Evolutionary conservation across 2,888 invertebrate genomes (phyloP).

Genomic region (Sylvicola cinctus): DNA sequence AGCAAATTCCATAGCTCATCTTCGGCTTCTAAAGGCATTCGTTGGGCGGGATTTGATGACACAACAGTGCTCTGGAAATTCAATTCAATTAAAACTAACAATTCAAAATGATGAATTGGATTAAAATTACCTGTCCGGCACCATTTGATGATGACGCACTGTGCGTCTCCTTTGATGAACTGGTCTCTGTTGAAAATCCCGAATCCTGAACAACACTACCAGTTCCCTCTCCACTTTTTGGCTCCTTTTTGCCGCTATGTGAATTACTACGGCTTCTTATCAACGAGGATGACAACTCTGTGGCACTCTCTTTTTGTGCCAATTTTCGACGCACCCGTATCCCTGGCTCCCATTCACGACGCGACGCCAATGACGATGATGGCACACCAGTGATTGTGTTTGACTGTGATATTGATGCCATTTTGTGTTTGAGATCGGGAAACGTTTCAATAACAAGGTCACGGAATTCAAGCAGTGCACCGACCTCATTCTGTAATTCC

Average conservation of each 20-base stretch:
- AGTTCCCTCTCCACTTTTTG: slow-evolving; percentile 35
- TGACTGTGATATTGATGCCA: slow-evolving; percentile 42
- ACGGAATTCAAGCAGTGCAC: slow-evolving; percentile 74
- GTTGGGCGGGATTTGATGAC: slow-evolving; percentile 10
- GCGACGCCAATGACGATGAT: slow-evolving; percentile 20
- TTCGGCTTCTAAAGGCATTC: slow-evolving; percentile 32
- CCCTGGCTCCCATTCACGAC: slow-evolving; percentile 64
- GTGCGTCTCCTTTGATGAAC: slow-evolving; percentile 60
- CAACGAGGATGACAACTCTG: slow-evolving; percentile 22
- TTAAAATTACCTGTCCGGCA: slow-evolving; percentile 15
- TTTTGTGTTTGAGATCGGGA: slow-evolving; percentile 74
- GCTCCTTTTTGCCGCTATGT: slow-evolving; percentile 37
- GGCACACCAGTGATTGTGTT: slow-evolving; percentile 22
- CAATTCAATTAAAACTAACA: too few relatives aligned
- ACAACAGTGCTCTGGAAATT: too few relatives aligned
- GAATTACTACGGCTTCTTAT: slow-evolving; percentile 42
- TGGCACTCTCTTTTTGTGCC: slow-evolving; percentile 14
- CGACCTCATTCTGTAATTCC: slow-evolving; percentile 87
- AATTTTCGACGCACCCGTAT: slow-evolving; percentile 49
- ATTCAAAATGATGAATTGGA: too few relatives aligned
- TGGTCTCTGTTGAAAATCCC: slow-evolving; percentile 78
- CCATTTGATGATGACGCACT: slow-evolving; percentile 43
- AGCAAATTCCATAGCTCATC: slow-evolving; percentile 72
- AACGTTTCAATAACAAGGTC: slow-evolving; percentile 88
- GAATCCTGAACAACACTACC: slow-evolving; percentile 55